Percentiles rank a stretch among this genome's conserved stretches.
These are phyloP conservation scores for Alloscopus bannaensis DNA, from an alignment of 2,888 invertebrate species.

Conservation along the genomic window DNA sequence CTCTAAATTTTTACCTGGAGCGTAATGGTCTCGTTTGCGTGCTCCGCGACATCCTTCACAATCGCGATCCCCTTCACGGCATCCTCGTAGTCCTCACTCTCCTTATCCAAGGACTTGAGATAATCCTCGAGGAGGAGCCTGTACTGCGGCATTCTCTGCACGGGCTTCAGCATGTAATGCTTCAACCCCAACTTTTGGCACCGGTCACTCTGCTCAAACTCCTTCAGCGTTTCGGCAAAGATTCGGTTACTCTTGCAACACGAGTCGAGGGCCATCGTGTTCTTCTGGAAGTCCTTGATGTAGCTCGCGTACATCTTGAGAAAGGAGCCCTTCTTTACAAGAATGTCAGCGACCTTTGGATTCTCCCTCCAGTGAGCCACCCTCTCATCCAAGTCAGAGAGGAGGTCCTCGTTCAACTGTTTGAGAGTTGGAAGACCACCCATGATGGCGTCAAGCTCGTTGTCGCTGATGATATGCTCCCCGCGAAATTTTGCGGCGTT, in stretches of 20 bases:
- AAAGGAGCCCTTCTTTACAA: constrained; percentile 80
- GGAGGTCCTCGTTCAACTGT: constrained; percentile 78
- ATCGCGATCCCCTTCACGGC: constrained; percentile 79
- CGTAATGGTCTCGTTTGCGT: constrained; percentile 79
- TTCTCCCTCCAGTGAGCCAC: constrained; percentile 77
- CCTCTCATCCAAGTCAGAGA: constrained; percentile 77
- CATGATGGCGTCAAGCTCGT: constrained; percentile 77
- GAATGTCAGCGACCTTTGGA: constrained; percentile 78
- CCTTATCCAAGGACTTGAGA: constrained; percentile 77
- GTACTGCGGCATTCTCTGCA: constrained; percentile 81
- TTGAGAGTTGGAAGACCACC: constrained; percentile 78
- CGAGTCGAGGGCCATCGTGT: constrained; percentile 77
- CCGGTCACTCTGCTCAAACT: constrained; percentile 77
- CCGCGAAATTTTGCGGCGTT: constrained; percentile 73
- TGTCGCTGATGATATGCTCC: constrained; percentile 76
- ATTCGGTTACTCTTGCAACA: constrained; percentile 77
- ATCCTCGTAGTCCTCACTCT: constrained; percentile 79
- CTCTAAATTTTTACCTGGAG: constrained; percentile 78
- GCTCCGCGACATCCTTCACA: constrained; percentile 79
- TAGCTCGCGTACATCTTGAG: constrained; percentile 79
- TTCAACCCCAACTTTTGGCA: constrained; percentile 79
- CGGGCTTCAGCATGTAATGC: constrained; percentile 82
- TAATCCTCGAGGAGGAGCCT: constrained; percentile 81
- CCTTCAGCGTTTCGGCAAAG: constrained; percentile 76
- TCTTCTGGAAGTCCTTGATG: constrained; percentile 78